Evolutionary conservation across 2,888 invertebrate species (phyloP).

Genomic region (Orchesellides sinensis): DNA sequence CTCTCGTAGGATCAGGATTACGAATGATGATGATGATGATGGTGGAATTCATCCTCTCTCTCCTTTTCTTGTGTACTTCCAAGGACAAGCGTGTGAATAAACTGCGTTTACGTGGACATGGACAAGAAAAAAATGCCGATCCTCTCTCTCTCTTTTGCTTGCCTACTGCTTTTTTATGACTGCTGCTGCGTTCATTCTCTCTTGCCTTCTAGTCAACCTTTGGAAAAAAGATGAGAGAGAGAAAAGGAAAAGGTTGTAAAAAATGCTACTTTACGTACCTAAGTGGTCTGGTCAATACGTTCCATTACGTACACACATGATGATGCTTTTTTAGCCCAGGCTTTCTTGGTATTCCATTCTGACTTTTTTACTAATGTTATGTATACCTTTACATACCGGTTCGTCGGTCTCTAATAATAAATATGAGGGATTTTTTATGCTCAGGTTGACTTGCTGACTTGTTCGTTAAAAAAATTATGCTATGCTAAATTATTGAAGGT

Average conservation of each 20-base stretch:
- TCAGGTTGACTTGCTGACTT: too few species aligned
- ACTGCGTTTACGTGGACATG: conserved; percentile 61
- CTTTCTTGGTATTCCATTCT: conserved; percentile 43
- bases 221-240: conserved; percentile 43
- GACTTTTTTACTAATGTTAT: conserved; percentile 3
- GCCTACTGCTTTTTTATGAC: not conserved
- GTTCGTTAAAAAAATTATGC: too few species aligned
- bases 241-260: conserved; percentile 21
- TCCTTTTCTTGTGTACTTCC: conserved; percentile 53
- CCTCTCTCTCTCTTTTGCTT: not conserved
- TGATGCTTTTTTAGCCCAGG: too few species aligned
- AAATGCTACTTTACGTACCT: conserved; percentile 3
- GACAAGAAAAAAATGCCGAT: conserved; percentile 45
- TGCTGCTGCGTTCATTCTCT: not conserved
- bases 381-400: conserved; percentile 53
- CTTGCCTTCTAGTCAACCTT: conserved; percentile 51
- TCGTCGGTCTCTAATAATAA: conserved; percentile 68
- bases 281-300: not conserved
- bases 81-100: conserved; percentile 69
- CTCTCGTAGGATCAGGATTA: too few species aligned
- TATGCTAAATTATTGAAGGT: too few species aligned
- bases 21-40: conserved; percentile 43
- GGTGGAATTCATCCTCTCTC: conserved; percentile 5
- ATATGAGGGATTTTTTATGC: too few species aligned
- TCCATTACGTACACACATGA: conserved; percentile 54